phyloP scores from a whole-genome alignment of 2,797 vertebrate species.

The Leptoclinus maculatus region DNA sequence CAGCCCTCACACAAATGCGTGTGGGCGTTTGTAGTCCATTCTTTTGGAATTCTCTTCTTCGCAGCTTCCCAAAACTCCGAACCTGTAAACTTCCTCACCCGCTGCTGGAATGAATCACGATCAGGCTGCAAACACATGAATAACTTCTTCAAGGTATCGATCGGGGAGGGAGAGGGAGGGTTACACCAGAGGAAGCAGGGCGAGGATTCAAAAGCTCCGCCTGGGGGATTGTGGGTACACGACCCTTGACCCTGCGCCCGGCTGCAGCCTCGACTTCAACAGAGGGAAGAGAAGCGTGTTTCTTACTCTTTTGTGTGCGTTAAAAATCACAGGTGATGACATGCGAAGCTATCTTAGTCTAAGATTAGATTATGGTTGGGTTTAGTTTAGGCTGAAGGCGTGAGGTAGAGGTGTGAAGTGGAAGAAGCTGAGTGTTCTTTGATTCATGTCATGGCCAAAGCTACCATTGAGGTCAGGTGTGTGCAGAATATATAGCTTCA shows the following conservation, averaged over 20 bases:
- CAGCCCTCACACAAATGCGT: not conserved
- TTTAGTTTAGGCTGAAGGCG: not conserved
- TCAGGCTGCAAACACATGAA: conserved; percentile 9
- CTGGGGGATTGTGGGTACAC: conserved; percentile 35
- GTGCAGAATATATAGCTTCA: not conserved
- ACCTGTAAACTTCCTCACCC: conserved; percentile 21
- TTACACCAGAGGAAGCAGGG: not conserved
- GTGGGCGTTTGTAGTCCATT: conserved; percentile 8
- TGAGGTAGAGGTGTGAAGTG: not conserved
- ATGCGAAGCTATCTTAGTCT: not conserved
- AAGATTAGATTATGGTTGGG: conserved; percentile 11
- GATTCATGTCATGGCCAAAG: not conserved
- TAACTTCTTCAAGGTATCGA: conserved; percentile 28
- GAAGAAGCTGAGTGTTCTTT: not conserved
- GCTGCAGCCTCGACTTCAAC: conserved; percentile 1
- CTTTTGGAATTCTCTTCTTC: conserved; percentile 11
- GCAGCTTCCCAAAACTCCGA: conserved; percentile 20
- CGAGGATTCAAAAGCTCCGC: conserved; percentile 34
- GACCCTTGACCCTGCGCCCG: conserved; percentile 33
- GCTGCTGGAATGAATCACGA: conserved; percentile 9
- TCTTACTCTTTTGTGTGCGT: not conserved
- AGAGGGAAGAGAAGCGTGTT: conserved; percentile 1
- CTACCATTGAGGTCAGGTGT: not conserved
- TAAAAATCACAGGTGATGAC: conserved; percentile 26
- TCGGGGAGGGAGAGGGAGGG: conserved; percentile 21